Evolutionary conservation across 2,888 invertebrate species (phyloP), one percentile per base, ranked within the genome.

Genomic region (Melanophora roralis): DNA sequence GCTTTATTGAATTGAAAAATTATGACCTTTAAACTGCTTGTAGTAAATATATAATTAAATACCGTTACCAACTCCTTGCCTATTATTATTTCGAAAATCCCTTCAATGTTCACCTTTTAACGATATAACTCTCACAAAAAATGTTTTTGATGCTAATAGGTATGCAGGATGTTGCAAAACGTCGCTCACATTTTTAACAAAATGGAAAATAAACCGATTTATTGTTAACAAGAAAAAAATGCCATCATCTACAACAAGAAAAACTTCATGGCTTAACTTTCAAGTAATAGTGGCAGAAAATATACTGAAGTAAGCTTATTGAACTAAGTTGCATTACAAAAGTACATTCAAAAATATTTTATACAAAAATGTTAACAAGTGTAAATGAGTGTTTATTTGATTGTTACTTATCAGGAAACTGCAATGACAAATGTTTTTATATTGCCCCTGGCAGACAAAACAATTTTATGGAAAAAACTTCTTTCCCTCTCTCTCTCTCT

Each of bases 371-470:
- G 40, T 47, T 14, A 11, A 12, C 32, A 16, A 16, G 7, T 12
- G 12, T 38, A 14, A 6, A 7, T 27, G 2, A 21, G 49, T 65
- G 11, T 65, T 49, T 12, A 27, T 45, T 27, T 55, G 72, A 49
- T 45, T 57, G 64, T 59, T 21, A 49, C 62, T 73, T 73, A 78
- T 78, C 73, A 68, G 78, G 68, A 57, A 68, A 64, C 40, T 64
- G 57, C 73, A 73, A 62, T 78, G 78, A 78, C 78, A 73, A 78
- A 78, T 73, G 73, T 64, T 68, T 73, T 62, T 73, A 64, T 68
- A 73, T 73, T 78, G 55, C 64, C n/a, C n/a, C 55, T 73, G 51
- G 62, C 57, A 38, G 78, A 64, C 68, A 64, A 34, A 64, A 43
- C 36, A 69, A 55, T 5, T 5, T 6, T 67, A 45, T 45, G 51